Evolutionary conservation across 1,140 invertebrate species (phyloP).

Genomic region (Oedothorax gibbosus): DNA sequence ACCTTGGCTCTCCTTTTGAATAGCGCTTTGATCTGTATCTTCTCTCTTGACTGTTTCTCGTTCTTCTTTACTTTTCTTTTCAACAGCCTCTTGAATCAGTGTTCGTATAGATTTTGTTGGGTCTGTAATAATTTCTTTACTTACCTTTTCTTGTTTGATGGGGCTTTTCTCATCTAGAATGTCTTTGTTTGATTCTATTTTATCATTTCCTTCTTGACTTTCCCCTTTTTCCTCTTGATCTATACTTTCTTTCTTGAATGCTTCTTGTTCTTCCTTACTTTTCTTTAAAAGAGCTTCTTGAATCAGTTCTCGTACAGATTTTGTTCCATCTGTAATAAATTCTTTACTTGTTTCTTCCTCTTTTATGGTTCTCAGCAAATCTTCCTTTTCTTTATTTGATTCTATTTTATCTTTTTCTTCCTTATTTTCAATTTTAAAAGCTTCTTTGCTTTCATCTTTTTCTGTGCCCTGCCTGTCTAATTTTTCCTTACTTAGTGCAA

Average conservation of each 20-base stretch:
- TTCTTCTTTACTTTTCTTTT: too few relatives aligned
- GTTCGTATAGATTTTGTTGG: neutral
- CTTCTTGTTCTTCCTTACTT: too few relatives aligned
- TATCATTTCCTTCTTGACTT: conserved; percentile 6
- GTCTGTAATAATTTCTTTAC: neutral
- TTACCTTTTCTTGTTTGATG: neutral
- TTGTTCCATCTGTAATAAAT: neutral
- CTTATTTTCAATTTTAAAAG: neutral
- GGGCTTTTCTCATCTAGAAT: neutral
- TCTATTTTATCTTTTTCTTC: conserved; percentile 4
- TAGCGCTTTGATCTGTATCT: too few relatives aligned
- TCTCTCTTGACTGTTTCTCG: too few relatives aligned
- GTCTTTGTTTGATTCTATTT: neutral
- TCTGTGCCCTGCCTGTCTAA: neutral
- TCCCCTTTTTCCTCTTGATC: neutral
- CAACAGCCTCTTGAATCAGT: too few relatives aligned
- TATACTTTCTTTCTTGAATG: too few relatives aligned
- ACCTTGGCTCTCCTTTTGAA: too few relatives aligned
- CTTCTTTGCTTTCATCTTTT: neutral
- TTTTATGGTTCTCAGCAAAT: neutral
- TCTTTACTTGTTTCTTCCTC: neutral
- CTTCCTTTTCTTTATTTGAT: neutral
- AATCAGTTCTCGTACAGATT: neutral
- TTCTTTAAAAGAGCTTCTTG: too few relatives aligned
- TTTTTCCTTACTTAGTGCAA: too few relatives aligned